A percentile compares a stretch with the other conserved stretches of the same genome.
These are phyloP conservation scores for Macaria liturata DNA, from an alignment of 2,888 invertebrate species.

Conservation along the genomic window DNA sequence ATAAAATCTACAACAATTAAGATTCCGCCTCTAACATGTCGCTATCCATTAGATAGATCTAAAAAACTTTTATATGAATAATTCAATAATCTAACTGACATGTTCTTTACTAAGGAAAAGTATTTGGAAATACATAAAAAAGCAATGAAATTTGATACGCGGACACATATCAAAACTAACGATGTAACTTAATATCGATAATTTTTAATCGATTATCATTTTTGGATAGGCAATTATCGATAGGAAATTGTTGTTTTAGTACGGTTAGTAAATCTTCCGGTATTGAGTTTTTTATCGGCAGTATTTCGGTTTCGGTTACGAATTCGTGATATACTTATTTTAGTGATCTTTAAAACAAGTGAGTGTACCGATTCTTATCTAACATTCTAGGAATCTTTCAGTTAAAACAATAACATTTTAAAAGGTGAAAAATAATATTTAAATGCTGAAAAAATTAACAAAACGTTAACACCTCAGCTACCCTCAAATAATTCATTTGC, in stretches of 20 bases:
- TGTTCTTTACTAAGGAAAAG: slow-evolving; percentile 7
- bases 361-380: too few species aligned
- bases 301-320: not conserved
- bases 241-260: not conserved
- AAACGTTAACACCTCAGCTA: slow-evolving; percentile 1
- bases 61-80: slow-evolving; percentile 4
- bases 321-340: too few species aligned
- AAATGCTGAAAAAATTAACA: not conserved
- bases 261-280: too few species aligned
- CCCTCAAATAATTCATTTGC: slow-evolving; percentile 14
- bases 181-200: slow-evolving; percentile 26
- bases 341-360: too few species aligned
- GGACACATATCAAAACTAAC: slow-evolving; percentile 18
- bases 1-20: slow-evolving; percentile 1
- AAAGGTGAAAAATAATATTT: not conserved
- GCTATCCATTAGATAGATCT: not conserved
- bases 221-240: slow-evolving; percentile 13
- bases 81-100: slow-evolving; percentile 8
- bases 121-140: slow-evolving; percentile 10
- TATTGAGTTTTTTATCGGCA: too few species aligned
- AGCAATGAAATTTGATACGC: slow-evolving; percentile 23
- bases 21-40: slow-evolving; percentile 5
- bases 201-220: slow-evolving; percentile 20
- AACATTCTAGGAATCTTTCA: too few species aligned
- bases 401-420: too few species aligned